Conservation (phyloP, 2,113 vertebrate genomes). For the Scomber scombrus region DNA sequence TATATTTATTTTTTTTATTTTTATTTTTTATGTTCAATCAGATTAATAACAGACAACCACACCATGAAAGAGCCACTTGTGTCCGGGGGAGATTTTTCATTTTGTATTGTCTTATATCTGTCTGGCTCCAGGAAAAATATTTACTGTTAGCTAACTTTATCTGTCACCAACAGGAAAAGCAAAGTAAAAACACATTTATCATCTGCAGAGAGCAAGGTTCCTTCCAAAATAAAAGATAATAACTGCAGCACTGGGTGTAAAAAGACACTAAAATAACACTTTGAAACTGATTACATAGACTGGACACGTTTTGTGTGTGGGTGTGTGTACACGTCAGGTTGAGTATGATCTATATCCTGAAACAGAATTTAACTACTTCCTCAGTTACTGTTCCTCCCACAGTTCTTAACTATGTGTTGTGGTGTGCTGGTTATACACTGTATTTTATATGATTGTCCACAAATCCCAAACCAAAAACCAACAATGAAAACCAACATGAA, state of each 20-base stretch:
- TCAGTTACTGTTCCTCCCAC: neutral
- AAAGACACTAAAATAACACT: neutral
- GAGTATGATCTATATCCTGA: neutral
- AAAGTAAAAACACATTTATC: slow-evolving; percentile 14
- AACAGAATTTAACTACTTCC: neutral
- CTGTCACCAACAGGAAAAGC: slow-evolving; percentile 20
- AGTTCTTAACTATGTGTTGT: too few relatives aligned
- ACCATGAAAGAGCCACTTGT: slow-evolving; percentile 10
- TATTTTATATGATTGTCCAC: too few relatives aligned
- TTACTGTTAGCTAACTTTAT: neutral
- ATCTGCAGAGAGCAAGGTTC: slow-evolving; percentile 11
- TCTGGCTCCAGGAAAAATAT: too few relatives aligned
- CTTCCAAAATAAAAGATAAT: neutral
- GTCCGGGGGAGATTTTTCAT: slow-evolving; percentile 7
- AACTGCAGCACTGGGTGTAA: neutral
- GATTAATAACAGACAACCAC: slow-evolving; percentile 3
- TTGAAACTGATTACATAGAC: neutral
- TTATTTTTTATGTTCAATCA: neutral
- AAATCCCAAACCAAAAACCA: too few relatives aligned
- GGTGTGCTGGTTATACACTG: too few relatives aligned
- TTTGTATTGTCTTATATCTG: neutral
- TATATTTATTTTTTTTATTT: too few relatives aligned
- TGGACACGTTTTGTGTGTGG: neutral
- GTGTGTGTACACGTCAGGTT: too few relatives aligned
- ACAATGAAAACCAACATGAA: too few relatives aligned